Conservation (phyloP, 2,888 invertebrate species). For the Pegoplata infirma region DNA sequence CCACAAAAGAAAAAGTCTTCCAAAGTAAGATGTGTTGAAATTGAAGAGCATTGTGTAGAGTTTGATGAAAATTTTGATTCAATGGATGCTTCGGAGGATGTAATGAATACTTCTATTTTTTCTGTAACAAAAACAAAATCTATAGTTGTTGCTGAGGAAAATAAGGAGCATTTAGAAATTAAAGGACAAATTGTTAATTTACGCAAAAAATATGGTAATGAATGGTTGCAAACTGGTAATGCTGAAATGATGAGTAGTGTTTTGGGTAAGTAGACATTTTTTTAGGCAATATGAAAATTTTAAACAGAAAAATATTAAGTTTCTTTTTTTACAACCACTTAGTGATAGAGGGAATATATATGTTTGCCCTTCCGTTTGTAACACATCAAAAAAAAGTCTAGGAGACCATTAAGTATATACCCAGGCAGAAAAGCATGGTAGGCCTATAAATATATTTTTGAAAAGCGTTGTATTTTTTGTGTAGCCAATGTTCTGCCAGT, state of each 20-base stretch:
- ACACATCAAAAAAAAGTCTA: too few relatives aligned
- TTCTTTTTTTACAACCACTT: too few relatives aligned
- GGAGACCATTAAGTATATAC: too few relatives aligned
- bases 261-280: constrained; percentile 78
- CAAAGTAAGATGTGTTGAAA: constrained; percentile 78
- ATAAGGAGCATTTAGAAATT: constrained; percentile 80
- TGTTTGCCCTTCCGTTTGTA: background rate
- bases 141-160: constrained; percentile 27
- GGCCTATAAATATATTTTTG: too few relatives aligned
- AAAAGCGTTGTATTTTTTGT: too few relatives aligned
- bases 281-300: too few relatives aligned
- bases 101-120: constrained; percentile 7
- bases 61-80: constrained; percentile 10
- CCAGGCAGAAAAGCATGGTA: too few relatives aligned
- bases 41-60: constrained; percentile 67
- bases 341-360: too few relatives aligned
- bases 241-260: constrained; percentile 80
- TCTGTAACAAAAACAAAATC: constrained; percentile 4
- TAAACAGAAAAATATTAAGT: background rate
- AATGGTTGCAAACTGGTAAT: constrained; percentile 81
- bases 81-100: constrained; percentile 15
- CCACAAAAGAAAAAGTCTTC: constrained; percentile 71
- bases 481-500: too few relatives aligned
- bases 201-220: constrained; percentile 81
- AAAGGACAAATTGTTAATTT: constrained; percentile 81